Conservation (phyloP, 2,113 vertebrate species). For the Xiphophorus maculatus region DNA sequence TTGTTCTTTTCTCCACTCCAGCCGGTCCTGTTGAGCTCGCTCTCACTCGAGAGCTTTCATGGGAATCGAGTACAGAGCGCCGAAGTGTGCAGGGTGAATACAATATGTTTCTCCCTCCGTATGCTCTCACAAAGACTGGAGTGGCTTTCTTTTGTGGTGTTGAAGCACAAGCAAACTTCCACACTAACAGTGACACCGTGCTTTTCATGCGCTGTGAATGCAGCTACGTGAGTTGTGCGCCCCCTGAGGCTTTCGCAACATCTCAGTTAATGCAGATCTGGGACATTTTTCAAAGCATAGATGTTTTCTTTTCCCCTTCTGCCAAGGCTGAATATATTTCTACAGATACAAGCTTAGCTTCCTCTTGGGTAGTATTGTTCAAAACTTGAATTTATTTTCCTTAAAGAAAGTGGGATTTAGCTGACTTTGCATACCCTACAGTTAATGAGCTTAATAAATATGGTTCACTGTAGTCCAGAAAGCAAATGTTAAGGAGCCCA, state of each 20-base stretch:
- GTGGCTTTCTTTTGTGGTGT: not conserved
- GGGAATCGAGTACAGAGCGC: conserved; percentile 3
- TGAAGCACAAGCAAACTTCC: conserved; percentile 25
- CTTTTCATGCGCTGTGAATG: conserved; percentile 9
- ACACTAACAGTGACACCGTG: not conserved
- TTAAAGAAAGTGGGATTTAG: not conserved
- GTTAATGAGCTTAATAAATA: conserved; percentile 21
- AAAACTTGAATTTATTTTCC: conserved; percentile 7
- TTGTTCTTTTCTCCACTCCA: conserved; percentile 18
- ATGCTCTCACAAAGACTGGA: conserved; percentile 1
- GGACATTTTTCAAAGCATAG: conserved; percentile 24
- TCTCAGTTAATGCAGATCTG: conserved; percentile 21
- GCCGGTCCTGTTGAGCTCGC: conserved; percentile 21
- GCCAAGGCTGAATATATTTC: conserved; percentile 10
- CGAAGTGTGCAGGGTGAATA: conserved; percentile 17
- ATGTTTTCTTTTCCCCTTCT: conserved; percentile 8
- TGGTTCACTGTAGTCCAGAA: not conserved
- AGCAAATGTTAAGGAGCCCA: not conserved
- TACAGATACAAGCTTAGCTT: not conserved
- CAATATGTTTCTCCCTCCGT: conserved; percentile 24
- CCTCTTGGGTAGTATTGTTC: conserved; percentile 4
- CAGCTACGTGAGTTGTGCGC: conserved; percentile 5
- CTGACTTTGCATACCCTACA: conserved; percentile 12
- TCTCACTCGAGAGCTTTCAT: conserved; percentile 21
- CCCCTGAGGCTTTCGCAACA: conserved; percentile 24